A percentile compares a stretch with the other conserved stretches of the same genome.
phyloP scores from a whole-genome alignment of 2,888 invertebrate genomes.

The Neoscelio sp. region DNA sequence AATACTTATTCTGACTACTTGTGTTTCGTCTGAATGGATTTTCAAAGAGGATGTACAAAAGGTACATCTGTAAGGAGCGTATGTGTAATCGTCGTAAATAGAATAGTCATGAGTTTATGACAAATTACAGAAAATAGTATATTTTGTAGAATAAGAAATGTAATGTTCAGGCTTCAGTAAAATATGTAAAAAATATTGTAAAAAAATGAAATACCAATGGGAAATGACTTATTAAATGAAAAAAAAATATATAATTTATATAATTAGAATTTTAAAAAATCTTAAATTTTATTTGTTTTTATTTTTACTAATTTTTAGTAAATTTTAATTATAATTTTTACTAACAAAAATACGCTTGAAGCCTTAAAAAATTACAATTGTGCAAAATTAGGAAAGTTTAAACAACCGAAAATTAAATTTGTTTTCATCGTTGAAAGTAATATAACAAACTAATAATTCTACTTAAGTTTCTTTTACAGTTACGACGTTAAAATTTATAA shows the following conservation, averaged over 20 bases:
- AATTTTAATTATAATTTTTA: too few relatives aligned
- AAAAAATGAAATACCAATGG: too few relatives aligned
- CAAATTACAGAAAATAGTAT: constrained; percentile 2
- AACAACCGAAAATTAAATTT: constrained; percentile 16
- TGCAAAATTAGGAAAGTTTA: too few relatives aligned
- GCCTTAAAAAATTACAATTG: too few relatives aligned
- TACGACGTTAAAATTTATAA: not conserved
- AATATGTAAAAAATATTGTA: not conserved
- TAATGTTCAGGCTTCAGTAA: not conserved
- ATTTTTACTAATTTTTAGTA: too few relatives aligned
- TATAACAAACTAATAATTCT: too few relatives aligned
- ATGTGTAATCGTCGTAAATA: constrained; percentile 25
- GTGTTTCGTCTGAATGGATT: constrained; percentile 16
- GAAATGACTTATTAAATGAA: too few relatives aligned
- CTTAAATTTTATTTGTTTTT: too few relatives aligned
- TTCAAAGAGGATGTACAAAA: constrained; percentile 31
- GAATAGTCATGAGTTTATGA: constrained; percentile 1
- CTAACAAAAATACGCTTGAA: too few relatives aligned
- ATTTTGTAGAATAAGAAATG: constrained; percentile 2
- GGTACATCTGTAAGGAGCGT: constrained; percentile 31
- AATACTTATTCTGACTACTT: too few relatives aligned
- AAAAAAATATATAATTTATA: too few relatives aligned
- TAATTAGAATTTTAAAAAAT: too few relatives aligned
- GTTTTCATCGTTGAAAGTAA: constrained; percentile 30
- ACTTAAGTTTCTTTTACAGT: constrained; percentile 5